Conservation (phyloP, 1,140 invertebrate genomes). For the Linepithema humile region DNA sequence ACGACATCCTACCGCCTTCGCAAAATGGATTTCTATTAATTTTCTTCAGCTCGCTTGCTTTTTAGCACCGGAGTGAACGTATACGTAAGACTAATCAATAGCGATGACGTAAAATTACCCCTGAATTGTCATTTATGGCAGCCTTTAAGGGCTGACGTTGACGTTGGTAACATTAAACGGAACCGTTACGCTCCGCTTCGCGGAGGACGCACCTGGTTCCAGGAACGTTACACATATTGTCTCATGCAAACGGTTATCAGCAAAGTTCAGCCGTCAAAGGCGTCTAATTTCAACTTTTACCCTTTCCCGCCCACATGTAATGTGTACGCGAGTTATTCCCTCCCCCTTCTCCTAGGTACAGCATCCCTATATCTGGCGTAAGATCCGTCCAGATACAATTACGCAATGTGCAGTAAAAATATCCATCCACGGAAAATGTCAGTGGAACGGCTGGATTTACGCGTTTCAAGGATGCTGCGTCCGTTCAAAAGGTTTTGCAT, state of each 20-base stretch:
- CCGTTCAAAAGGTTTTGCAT: constrained; percentile 57
- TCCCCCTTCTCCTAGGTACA: background rate
- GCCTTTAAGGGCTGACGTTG: constrained; percentile 1
- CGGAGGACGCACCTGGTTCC: constrained; percentile 9
- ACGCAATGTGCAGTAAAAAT: constrained; percentile 62
- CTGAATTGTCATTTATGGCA: constrained; percentile 5
- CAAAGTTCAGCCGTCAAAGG: constrained; percentile 46
- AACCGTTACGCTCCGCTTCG: background rate
- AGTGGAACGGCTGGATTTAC: constrained; percentile 54
- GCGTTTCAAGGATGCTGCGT: constrained; percentile 61
- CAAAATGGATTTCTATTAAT: too few species aligned
- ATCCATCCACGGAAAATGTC: constrained; percentile 65
- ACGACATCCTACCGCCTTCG: too few species aligned
- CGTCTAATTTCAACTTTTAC: constrained; percentile 50
- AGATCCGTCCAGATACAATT: constrained; percentile 46
- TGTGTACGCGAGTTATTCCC: background rate
- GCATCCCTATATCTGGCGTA: constrained; percentile 18
- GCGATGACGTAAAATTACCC: background rate
- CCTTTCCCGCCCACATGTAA: constrained; percentile 38
- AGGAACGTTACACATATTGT: constrained; percentile 2
- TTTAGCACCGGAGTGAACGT: background rate
- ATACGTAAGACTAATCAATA: background rate
- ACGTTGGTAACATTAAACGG: constrained; percentile 20
- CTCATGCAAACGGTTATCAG: constrained; percentile 17
- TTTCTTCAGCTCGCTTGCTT: background rate